Evolutionary conservation across 1,140 invertebrate genomes (phyloP).

Genomic region (Meloidogyne exigua): DNA sequence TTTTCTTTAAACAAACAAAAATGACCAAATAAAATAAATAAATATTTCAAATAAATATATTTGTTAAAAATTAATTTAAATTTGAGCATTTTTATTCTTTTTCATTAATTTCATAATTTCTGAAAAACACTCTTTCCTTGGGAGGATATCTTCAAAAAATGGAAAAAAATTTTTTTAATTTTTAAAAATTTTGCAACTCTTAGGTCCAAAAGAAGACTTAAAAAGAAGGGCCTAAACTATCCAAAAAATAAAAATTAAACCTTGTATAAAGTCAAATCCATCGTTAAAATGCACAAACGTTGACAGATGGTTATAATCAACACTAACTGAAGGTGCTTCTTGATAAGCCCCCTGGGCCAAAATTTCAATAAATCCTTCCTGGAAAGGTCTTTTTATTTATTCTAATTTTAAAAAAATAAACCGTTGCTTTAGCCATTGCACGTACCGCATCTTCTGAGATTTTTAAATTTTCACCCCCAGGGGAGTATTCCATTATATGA

Average conservation of each 20-base stretch:
- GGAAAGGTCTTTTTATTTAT: not conserved
- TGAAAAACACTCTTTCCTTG: conserved; percentile 27
- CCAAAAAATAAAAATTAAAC: not conserved
- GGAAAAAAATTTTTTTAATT: not conserved
- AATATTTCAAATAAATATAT: no score
- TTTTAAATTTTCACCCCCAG: conserved; percentile 13
- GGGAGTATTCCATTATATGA: conserved; percentile 26
- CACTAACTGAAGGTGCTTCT: not conserved
- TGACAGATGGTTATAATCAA: conserved; percentile 26
- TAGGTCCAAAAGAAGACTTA: no score
- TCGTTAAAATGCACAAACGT: conserved; percentile 26
- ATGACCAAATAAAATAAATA: no score
- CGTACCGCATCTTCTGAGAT: conserved; percentile 24
- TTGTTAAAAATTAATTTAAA: no score
- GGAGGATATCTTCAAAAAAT: conserved; percentile 31
- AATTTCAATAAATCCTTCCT: conserved; percentile 30
- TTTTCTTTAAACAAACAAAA: no score
- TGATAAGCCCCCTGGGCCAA: conserved; percentile 31
- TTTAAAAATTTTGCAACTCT: no score
- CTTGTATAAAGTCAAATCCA: conserved; percentile 33
- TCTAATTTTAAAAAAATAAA: conserved; percentile 3
- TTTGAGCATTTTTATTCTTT: not conserved
- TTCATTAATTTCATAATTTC: conserved; percentile 22
- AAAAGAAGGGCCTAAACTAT: no score
- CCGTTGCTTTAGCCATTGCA: conserved; percentile 37